Evolutionary conservation across 2,888 invertebrate genomes (phyloP).

Genomic region (Hydraecia micacea): DNA sequence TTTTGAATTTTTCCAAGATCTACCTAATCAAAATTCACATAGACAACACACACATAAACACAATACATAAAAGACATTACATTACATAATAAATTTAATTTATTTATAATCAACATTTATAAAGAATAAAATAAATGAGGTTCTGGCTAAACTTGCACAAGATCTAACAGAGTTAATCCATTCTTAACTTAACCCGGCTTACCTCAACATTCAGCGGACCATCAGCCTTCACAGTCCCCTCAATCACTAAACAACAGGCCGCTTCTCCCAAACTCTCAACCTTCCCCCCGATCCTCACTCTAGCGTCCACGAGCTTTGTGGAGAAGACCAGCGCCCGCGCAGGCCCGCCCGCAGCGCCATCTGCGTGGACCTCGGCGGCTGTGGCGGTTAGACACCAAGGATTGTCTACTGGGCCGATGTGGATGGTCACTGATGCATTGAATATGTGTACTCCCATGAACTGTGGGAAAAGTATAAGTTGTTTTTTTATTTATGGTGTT

Average conservation of each 20-base stretch:
- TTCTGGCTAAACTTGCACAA: too few species aligned
- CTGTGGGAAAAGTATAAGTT: slow-evolving; percentile 80
- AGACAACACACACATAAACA: too few species aligned
- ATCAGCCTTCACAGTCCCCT: slow-evolving; percentile 94
- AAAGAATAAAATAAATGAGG: background rate
- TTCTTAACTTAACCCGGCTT: background rate
- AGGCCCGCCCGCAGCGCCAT: slow-evolving; percentile 93
- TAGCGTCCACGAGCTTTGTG: slow-evolving; percentile 92
- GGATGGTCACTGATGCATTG: slow-evolving; percentile 90
- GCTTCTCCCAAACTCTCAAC: slow-evolving; percentile 93
- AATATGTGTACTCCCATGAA: slow-evolving; percentile 96
- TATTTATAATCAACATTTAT: background rate
- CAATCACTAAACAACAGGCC: slow-evolving; percentile 93
- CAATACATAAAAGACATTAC: too few species aligned
- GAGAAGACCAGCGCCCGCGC: slow-evolving; percentile 93
- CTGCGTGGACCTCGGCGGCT: slow-evolving; percentile 93
- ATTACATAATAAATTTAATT: too few species aligned
- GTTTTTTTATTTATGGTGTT: background rate
- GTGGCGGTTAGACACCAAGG: slow-evolving; percentile 93
- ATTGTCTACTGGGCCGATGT: slow-evolving; percentile 87
- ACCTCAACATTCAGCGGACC: slow-evolving; percentile 96
- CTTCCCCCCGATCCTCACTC: slow-evolving; percentile 89
- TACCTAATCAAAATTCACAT: background rate
- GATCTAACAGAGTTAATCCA: too few species aligned
- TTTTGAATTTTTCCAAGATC: background rate